Evolutionary conservation across 2,113 vertebrate genomes (phyloP).

Genomic region (Cryptotis parvus): DNA sequence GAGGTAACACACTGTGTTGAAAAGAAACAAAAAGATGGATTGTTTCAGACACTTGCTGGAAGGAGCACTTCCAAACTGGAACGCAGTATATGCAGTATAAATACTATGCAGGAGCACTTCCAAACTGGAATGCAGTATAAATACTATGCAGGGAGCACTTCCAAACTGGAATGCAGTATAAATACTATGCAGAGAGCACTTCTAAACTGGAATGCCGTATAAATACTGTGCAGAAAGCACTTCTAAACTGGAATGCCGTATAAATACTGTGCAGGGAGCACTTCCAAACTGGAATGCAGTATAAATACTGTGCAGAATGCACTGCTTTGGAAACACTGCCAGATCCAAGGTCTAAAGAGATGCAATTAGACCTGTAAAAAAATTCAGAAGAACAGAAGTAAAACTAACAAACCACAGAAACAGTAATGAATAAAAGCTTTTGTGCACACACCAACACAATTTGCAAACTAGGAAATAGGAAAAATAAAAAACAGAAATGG

Average conservation of each 20-base stretch:
- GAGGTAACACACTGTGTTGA: not conserved
- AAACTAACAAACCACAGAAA: not conserved
- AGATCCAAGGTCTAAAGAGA: not conserved
- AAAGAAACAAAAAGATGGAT: not conserved
- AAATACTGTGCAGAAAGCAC: not conserved
- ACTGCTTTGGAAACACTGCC: not conserved
- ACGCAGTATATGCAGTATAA: not conserved
- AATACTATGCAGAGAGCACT: not conserved
- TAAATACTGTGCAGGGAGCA: not conserved
- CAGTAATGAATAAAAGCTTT: not conserved
- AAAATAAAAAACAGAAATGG: not conserved
- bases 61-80: not conserved
- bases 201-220: not conserved
- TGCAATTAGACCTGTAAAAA: not conserved
- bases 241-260: not conserved
- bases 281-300: not conserved
- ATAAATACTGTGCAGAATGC: not conserved
- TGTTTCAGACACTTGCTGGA: not conserved
- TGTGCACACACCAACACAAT: not conserved
- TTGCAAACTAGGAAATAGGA: not conserved
- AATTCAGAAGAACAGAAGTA: not conserved
- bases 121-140: not conserved
- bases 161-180: not conserved
- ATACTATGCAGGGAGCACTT: not conserved
- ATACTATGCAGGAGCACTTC: not conserved